A percentile compares a stretch with the other conserved stretches of the same genome.
phyloP scores from a whole-genome alignment of 1,140 invertebrate species.

The Monomorium pharaonis region DNA sequence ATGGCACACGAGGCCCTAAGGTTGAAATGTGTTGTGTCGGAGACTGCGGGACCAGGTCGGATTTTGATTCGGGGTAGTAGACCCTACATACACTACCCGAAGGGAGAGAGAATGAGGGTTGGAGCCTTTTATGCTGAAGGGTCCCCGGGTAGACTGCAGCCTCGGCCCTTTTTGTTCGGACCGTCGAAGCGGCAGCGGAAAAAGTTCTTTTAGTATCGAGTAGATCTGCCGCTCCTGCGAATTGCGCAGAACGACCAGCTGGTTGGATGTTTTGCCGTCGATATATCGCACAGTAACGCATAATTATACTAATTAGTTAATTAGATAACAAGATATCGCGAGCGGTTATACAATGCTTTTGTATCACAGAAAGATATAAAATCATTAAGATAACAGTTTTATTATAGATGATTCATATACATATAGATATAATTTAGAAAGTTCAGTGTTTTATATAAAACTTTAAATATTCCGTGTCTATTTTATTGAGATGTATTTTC shows the following conservation, averaged over 20 bases:
- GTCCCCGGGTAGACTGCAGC: constrained; percentile 66
- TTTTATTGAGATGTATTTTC: not conserved
- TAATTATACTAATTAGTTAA: constrained; percentile 40
- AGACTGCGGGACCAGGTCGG: constrained; percentile 64
- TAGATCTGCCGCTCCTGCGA: constrained; percentile 18
- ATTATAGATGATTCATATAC: not conserved
- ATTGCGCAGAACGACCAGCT: constrained; percentile 37
- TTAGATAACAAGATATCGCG: not conserved
- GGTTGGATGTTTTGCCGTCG: constrained; percentile 39
- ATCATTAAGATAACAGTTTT: not conserved
- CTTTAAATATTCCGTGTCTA: not conserved
- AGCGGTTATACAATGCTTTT: not conserved
- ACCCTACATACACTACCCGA: constrained; percentile 58
- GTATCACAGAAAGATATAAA: not conserved
- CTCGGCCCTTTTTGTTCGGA: constrained; percentile 72
- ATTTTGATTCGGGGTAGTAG: constrained; percentile 66
- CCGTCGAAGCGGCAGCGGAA: constrained; percentile 71
- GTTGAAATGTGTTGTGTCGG: not conserved
- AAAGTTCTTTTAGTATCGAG: constrained; percentile 53
- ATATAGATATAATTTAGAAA: not conserved
- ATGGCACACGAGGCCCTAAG: not conserved
- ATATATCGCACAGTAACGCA: constrained; percentile 5
- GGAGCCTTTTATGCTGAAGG: constrained; percentile 75
- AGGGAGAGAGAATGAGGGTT: constrained; percentile 73
- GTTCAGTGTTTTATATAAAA: not conserved